phyloP scores from a whole-genome alignment of 53 echinoderm and acorn worm genomes.

The Antedon mediterranea region DNA sequence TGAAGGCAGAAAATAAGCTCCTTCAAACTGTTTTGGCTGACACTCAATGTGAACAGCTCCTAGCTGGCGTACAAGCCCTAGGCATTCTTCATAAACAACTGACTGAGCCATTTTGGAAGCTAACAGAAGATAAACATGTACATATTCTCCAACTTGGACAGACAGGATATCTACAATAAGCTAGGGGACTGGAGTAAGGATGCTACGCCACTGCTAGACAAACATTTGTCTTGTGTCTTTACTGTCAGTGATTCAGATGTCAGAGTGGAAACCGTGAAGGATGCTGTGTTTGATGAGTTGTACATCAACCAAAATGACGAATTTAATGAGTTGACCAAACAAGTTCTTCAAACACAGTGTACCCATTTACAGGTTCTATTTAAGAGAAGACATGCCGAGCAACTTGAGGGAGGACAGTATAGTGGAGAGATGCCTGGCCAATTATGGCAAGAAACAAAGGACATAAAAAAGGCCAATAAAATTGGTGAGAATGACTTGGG shows the following conservation, averaged over 20 bases:
- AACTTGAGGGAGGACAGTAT: conserved; percentile 4
- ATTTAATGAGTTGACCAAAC: conserved; percentile 5
- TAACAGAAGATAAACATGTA: not conserved
- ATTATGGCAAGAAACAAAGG: not conserved
- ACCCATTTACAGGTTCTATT: not conserved
- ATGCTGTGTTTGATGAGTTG: conserved; percentile 6
- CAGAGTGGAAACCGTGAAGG: conserved; percentile 1
- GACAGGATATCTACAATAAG: not conserved
- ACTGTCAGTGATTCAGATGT: not conserved
- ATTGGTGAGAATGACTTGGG: conserved; percentile 21
- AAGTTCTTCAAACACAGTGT: conserved; percentile 5
- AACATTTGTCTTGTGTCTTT: not conserved
- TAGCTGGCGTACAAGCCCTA: conserved; percentile 10
- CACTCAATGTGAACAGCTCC: not conserved
- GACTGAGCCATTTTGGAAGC: conserved; percentile 7
- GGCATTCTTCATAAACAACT: conserved; percentile 15
- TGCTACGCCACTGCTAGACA: conserved; percentile 5
- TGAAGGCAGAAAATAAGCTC: conserved; percentile 13
- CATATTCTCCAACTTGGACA: not conserved
- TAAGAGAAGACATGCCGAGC: conserved; percentile 2
- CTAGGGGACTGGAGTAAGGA: not conserved
- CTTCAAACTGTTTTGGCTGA: conserved; percentile 16
- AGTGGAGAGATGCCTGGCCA: conserved; percentile 2
- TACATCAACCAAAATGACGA: not conserved
- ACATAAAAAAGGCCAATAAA: conserved; percentile 11